These are phyloP conservation scores for Dorcus hopei DNA, from an alignment of 2,888 invertebrate species.

Conservation along the genomic window DNA sequence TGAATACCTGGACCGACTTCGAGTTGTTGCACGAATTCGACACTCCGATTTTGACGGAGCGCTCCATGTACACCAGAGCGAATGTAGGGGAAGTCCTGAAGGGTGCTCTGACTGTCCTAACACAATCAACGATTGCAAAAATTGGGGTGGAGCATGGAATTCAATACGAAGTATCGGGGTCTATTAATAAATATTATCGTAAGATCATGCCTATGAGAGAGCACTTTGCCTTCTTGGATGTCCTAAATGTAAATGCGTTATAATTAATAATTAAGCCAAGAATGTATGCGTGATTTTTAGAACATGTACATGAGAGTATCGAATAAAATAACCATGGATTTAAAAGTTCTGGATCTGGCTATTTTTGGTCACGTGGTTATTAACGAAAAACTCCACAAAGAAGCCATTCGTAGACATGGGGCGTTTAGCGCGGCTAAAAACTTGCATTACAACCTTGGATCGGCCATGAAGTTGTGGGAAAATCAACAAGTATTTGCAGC, in stretches of 20 bases:
- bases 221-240: conserved; percentile 8
- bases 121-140: conserved; percentile 8
- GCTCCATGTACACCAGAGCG: conserved; percentile 66
- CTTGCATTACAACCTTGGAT: conserved; percentile 9
- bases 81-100: conserved; percentile 73
- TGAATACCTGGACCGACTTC: conserved; percentile 71
- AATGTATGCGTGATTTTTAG: conserved; percentile 2
- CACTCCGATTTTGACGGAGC: conserved; percentile 60
- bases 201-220: not conserved
- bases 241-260: conserved; percentile 9
- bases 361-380: conserved; percentile 62
- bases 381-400: conserved; percentile 52
- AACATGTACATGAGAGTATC: conserved; percentile 26
- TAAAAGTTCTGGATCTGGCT: conserved; percentile 59
- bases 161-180: not conserved
- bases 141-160: conserved; percentile 2
- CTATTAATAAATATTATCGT: conserved; percentile 1
- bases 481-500: conserved; percentile 41
- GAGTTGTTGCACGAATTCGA: conserved; percentile 79
- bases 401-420: conserved; percentile 53
- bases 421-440: conserved; percentile 19
- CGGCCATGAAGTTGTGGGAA: conserved; percentile 37
- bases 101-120: conserved; percentile 51
- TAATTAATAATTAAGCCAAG: not conserved
- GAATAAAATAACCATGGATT: conserved; percentile 48